Percentiles rank a stretch among this genome's conserved stretches.
Evolutionary conservation across 2,797 vertebrate species (phyloP).

Genomic region (Champsocephalus esox): DNA sequence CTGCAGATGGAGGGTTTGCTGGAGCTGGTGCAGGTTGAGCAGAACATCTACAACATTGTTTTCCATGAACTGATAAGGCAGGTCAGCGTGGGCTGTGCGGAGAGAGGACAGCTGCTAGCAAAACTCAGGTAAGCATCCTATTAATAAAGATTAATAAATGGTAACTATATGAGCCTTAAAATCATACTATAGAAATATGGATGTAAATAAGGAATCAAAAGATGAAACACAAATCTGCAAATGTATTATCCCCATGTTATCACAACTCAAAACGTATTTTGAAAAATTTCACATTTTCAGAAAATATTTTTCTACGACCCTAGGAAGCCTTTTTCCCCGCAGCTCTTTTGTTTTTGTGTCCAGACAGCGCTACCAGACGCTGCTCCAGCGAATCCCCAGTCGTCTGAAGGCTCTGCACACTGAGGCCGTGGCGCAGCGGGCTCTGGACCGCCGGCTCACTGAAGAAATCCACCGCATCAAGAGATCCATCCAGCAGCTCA

Average conservation of each 20-base stretch:
- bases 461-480: conserved; percentile 89
- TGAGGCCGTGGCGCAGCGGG: conserved; percentile 86
- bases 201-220: neutral
- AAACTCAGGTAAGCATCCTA: conserved; percentile 87
- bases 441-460: conserved; percentile 87
- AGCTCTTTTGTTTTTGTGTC: conserved; percentile 24
- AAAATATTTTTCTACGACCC: neutral
- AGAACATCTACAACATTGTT: conserved; percentile 92
- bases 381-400: conserved; percentile 87
- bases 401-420: conserved; percentile 88
- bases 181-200: neutral
- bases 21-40: conserved; percentile 87
- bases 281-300: neutral
- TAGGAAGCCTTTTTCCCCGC: neutral
- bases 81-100: conserved; percentile 90
- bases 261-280: neutral
- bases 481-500: conserved; percentile 84
- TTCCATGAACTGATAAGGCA: conserved; percentile 94
- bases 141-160: conserved; percentile 4
- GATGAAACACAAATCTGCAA: neutral
- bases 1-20: conserved; percentile 89
- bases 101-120: conserved; percentile 91
- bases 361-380: conserved; percentile 88
- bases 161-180: neutral
- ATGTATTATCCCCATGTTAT: neutral